A percentile compares a stretch with the other conserved stretches of the same genome.
Conservation (phyloP, 2,888 invertebrate genomes). For the Parnassius orleans region DNA sequence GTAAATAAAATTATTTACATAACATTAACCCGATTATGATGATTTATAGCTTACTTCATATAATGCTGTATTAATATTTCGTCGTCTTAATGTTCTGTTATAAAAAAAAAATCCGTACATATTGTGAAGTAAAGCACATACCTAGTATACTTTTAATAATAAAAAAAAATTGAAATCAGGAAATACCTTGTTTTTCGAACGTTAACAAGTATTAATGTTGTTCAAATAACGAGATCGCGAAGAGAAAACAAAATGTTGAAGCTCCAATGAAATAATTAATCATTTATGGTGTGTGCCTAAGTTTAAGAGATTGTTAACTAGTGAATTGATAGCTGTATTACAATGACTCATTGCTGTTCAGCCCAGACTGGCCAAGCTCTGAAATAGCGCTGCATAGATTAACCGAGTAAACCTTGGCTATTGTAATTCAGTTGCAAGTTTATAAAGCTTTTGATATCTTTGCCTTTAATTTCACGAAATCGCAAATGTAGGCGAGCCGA, state of each 20-base stretch:
- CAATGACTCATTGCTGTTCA: constrained; percentile 31
- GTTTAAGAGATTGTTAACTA: constrained; percentile 34
- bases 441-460: background rate
- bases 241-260: background rate
- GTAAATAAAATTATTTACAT: too few species aligned
- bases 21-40: too few species aligned
- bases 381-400: constrained; percentile 15
- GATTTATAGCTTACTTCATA: too few species aligned
- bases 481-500: too few species aligned
- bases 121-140: too few species aligned
- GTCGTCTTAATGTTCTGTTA: too few species aligned
- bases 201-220: background rate
- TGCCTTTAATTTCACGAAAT: constrained; percentile 9
- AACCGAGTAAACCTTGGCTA: background rate
- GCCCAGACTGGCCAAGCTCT: constrained; percentile 1
- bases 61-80: too few species aligned
- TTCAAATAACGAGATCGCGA: background rate
- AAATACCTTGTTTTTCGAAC: too few species aligned
- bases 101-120: too few species aligned
- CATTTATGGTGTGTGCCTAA: constrained; percentile 27
- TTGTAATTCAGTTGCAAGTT: constrained; percentile 6
- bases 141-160: too few species aligned
- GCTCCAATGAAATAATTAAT: constrained; percentile 19
- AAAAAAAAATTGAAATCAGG: too few species aligned
- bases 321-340: constrained; percentile 27